Evolutionary conservation across 1,140 invertebrate species (phyloP), one percentile per base, ranked within the genome.

Genomic region (Anoplolepis gracilipes): DNA sequence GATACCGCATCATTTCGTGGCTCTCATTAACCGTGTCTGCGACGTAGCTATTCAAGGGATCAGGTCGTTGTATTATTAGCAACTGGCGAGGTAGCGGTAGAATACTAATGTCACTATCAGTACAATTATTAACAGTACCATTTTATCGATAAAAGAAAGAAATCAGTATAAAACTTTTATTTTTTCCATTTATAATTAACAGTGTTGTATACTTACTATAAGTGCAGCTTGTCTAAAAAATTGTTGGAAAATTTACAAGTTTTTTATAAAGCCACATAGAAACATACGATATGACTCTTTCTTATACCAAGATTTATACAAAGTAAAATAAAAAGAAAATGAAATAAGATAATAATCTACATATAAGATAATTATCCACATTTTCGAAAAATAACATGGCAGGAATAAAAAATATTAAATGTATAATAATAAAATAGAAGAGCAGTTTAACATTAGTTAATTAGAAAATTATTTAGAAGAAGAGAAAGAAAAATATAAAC

Each of bases 61-160:
- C n/a, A 49, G 65, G 62, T 79, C 46, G 77, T 79, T 79, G 77
- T 22, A 69, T 64, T n/a, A 67, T 49, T 67, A 67, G 64, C 28
- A 53, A 53, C 11, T 22, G 22, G 49, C 33, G 39, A 36, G 33
- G 36, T 69, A 79, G 22, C 33, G 19, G 62, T 67, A 53, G 42
- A 53, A 25, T 79, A 79, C 22, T 79, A 79, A 79, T 79, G 22
- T 30, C 42, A 59, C n/a, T 65, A 65, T 53, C 28, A 64, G 39
- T 19, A 33, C 13, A 30, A 33, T 65, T 49, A 55, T 67, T 67
- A 53, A 62, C 61, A 49, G 7, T 25, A 19, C 30, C 13, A 25
- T 53, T 33, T 11, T 11, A 42, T 53, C 30, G 30, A 69, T 30
- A 49, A 16, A 16, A 19, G 13, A 19, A 49, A 42, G 11, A 42